Evolutionary conservation across 2,797 vertebrate genomes (phyloP).

Genomic region (Nannoperca australis): DNA sequence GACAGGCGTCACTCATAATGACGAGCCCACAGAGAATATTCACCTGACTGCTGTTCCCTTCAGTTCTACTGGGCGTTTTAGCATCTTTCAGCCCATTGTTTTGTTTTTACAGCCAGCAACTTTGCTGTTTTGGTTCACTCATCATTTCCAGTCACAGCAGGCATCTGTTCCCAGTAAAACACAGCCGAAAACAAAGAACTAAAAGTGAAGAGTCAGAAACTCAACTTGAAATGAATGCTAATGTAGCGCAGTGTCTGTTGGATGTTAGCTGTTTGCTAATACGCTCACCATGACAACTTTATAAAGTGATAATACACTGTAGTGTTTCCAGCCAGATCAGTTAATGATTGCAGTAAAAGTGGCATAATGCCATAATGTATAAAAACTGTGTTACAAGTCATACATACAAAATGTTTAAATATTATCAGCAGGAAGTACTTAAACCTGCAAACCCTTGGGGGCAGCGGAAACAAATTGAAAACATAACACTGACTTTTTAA

Average conservation of each 20-base stretch:
- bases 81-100: background rate
- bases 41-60: background rate
- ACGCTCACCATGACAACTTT: too few relatives aligned
- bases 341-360: too few relatives aligned
- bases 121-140: background rate
- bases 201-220: background rate
- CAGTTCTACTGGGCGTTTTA: background rate
- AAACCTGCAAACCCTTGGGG: background rate
- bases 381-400: background rate
- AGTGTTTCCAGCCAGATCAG: too few relatives aligned
- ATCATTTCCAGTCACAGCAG: background rate
- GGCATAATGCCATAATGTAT: too few relatives aligned
- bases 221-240: too few relatives aligned
- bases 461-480: too few relatives aligned
- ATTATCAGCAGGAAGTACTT: background rate
- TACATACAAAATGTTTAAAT: background rate
- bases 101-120: background rate
- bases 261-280: too few relatives aligned
- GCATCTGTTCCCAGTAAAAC: background rate
- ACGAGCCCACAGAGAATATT: background rate
- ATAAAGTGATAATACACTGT: too few relatives aligned
- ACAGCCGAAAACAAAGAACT: background rate
- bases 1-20: background rate
- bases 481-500: too few relatives aligned
- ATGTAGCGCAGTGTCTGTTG: too few relatives aligned